phyloP scores from a whole-genome alignment of 2,888 invertebrate genomes.

The Agrotis ipsilon region DNA sequence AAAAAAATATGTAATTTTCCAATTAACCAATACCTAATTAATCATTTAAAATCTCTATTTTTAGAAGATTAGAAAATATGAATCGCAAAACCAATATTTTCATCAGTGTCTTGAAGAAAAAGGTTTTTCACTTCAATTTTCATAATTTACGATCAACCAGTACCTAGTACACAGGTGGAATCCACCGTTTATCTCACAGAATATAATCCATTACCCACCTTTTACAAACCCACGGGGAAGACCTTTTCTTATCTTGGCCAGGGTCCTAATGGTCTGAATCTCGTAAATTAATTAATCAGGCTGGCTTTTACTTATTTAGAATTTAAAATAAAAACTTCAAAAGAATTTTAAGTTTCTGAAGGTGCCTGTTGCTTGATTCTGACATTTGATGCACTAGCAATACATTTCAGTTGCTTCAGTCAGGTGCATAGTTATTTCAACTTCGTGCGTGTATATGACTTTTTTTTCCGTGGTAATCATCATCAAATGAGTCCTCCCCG shows the following conservation, averaged over 20 bases:
- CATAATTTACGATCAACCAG: not conserved
- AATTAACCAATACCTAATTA: no score
- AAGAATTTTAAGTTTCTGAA: not conserved
- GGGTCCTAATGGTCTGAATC: constrained; percentile 33
- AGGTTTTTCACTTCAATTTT: not conserved
- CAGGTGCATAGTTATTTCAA: no score
- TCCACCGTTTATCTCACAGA: constrained; percentile 23
- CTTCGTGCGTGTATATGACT: no score
- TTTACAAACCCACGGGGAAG: constrained; percentile 33
- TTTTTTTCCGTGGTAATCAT: no score
- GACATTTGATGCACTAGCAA: no score
- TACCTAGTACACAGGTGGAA: not conserved
- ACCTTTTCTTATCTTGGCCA: constrained; percentile 48
- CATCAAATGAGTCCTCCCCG: no score
- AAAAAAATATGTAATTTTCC: no score
- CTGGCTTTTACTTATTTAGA: constrained; percentile 17
- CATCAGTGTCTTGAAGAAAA: not conserved
- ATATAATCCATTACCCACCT: constrained; percentile 42
- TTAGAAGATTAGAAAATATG: not conserved
- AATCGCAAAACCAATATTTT: not conserved
- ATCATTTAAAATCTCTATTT: no score
- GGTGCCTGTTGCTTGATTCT: not conserved
- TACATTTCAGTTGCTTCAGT: no score
- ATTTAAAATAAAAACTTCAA: constrained; percentile 8
- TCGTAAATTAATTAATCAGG: constrained; percentile 44